phyloP scores from a whole-genome alignment of 2,797 vertebrate species.

The Meriones psammophilus region DNA sequence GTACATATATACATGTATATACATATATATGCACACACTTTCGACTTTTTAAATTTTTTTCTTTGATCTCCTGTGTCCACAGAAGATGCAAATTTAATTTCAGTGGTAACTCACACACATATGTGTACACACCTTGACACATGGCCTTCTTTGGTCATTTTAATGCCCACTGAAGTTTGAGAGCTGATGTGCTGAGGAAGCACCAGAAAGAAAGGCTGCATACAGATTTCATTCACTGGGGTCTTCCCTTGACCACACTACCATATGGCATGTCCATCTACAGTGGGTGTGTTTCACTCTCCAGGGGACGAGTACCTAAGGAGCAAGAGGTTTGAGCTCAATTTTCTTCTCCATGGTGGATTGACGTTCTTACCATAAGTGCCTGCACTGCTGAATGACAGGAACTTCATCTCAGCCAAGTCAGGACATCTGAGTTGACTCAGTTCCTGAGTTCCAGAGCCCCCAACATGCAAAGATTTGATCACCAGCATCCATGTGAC shows the following conservation, averaged over 20 bases:
- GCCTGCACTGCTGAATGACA: background rate
- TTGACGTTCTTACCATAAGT: background rate
- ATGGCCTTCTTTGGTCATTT: background rate
- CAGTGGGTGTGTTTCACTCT: background rate
- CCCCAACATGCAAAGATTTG: background rate
- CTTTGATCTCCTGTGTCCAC: background rate
- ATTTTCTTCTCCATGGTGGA: background rate
- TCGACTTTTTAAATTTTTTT: background rate
- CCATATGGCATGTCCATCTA: accelerated
- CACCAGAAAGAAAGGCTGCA: background rate
- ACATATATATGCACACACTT: background rate
- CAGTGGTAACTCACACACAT: background rate
- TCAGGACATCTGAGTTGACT: background rate
- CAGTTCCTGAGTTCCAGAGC: background rate
- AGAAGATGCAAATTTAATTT: background rate
- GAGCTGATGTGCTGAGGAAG: background rate
- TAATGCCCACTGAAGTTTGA: background rate
- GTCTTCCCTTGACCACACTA: background rate
- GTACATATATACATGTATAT: background rate
- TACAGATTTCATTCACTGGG: background rate
- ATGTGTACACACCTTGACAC: background rate
- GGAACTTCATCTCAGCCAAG: background rate
- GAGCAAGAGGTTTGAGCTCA: background rate
- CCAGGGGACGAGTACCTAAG: too few relatives aligned
- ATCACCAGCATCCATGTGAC: background rate